These are phyloP conservation scores for Aphelenchoides besseyi DNA, from an alignment of 1,140 invertebrate species.

Conservation along the genomic window DNA sequence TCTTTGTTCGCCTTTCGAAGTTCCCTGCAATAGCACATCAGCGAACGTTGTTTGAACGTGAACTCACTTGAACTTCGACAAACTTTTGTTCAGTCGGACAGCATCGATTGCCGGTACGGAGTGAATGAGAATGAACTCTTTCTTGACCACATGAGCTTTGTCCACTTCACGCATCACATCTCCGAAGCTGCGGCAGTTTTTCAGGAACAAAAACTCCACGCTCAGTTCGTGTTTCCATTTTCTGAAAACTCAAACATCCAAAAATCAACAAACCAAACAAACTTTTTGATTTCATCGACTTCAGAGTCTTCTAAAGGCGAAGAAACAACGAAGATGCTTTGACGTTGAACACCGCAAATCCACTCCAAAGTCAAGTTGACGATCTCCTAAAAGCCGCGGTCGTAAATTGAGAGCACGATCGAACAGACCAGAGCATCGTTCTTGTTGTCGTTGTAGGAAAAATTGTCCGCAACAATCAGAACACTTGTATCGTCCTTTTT, in stretches of 20 bases:
- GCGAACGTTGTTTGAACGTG: neutral
- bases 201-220: neutral
- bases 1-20: constrained; percentile 13
- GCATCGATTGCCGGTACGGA: neutral
- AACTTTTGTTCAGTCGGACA: neutral
- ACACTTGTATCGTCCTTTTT: neutral
- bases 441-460: neutral
- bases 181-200: neutral
- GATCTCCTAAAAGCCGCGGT: neutral
- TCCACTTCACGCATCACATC: constrained; percentile 21
- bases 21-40: neutral
- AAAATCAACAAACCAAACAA: neutral
- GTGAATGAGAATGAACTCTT: constrained; percentile 16
- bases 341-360: neutral
- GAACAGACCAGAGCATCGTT: neutral
- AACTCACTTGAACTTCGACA: constrained; percentile 3
- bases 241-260: neutral
- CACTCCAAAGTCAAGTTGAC: neutral
- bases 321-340: neutral
- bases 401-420: neutral
- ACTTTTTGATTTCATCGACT: neutral
- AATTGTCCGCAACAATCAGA: neutral
- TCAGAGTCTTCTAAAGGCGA: neutral
- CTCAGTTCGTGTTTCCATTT: constrained; percentile 11
- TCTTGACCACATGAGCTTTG: neutral